These are phyloP conservation scores for Hydrolagus affinis DNA, from an alignment of 2,113 vertebrate species.

Conservation along the genomic window DNA sequence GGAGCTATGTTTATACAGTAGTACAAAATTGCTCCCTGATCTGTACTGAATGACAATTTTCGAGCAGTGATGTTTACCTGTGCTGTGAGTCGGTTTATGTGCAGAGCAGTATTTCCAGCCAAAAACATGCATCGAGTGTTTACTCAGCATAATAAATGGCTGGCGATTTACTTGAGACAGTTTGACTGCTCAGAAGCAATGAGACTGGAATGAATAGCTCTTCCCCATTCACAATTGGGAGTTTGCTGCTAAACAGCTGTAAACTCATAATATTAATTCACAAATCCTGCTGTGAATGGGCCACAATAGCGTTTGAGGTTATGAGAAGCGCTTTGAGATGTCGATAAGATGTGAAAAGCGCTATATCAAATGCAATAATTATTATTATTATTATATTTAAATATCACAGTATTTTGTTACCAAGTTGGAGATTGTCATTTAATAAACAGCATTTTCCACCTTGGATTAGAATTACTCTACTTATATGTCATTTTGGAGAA, in stretches of 20 bases:
- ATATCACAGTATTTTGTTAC: no score
- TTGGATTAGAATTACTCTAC: no score
- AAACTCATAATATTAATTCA: background rate
- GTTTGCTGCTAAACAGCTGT: background rate
- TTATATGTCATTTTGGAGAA: no score
- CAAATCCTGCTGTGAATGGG: background rate
- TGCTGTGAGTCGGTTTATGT: background rate
- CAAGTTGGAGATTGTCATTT: no score
- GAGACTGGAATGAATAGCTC: background rate
- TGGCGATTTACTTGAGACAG: no score
- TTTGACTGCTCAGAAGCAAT: background rate
- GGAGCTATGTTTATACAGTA: constrained; percentile 11
- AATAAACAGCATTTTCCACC: no score
- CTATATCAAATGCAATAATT: no score
- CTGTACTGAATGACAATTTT: background rate
- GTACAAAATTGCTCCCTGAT: constrained; percentile 8
- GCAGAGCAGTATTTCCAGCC: background rate
- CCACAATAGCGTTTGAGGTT: no score
- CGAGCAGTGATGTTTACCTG: background rate
- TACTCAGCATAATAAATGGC: background rate
- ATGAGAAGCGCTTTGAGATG: no score
- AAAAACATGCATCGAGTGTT: background rate
- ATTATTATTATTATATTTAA: no score
- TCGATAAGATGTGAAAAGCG: no score
- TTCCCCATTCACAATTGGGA: background rate